Conservation (phyloP, 2,113 vertebrate species). For the Mohoua ochrocephala region DNA sequence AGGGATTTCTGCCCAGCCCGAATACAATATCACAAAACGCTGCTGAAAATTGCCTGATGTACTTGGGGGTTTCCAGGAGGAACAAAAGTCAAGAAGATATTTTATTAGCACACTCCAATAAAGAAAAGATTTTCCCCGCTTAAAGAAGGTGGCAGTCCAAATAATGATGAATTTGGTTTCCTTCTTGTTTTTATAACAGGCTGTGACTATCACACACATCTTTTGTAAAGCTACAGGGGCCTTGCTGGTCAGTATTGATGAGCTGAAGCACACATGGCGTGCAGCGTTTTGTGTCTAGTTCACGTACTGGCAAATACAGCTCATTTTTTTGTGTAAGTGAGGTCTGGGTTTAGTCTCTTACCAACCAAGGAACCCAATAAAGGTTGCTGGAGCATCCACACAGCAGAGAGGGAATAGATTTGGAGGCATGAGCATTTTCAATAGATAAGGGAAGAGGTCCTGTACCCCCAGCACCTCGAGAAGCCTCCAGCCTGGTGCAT, state of each 20-base stretch:
- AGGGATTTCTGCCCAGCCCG: background rate
- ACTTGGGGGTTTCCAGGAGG: background rate
- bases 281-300: background rate
- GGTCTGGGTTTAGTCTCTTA: background rate
- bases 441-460: background rate
- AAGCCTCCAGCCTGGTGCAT: background rate
- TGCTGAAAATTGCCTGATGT: background rate
- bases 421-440: background rate
- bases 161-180: background rate
- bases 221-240: background rate
- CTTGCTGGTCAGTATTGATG: background rate
- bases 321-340: background rate
- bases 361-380: background rate
- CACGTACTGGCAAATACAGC: rapidly evolving
- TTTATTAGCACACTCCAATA: background rate
- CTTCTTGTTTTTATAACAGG: background rate
- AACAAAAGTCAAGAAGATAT: background rate
- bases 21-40: background rate
- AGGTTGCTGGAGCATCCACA: background rate
- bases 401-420: rapidly evolving
- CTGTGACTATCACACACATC: background rate
- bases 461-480: background rate
- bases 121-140: background rate
- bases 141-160: background rate
- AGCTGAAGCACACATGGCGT: background rate